Evolutionary conservation across 2,888 invertebrate species (phyloP).

Genomic region (Portevinia maculata): DNA sequence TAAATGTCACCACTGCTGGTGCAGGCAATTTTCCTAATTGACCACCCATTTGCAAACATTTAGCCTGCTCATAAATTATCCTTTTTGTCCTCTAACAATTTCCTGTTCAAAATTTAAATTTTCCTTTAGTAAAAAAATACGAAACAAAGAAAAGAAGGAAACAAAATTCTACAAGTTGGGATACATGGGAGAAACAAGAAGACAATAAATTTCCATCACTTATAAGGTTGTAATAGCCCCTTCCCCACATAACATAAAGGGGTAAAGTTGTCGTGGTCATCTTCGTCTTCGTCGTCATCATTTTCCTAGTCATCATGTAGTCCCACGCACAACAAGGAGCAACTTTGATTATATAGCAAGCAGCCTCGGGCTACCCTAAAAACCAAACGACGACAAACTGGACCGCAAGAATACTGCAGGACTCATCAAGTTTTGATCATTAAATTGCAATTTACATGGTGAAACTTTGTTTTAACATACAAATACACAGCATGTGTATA

Average conservation of each 20-base stretch:
- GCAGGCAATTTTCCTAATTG: constrained; percentile 73
- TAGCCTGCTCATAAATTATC: constrained; percentile 72
- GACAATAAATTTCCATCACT: constrained; percentile 72
- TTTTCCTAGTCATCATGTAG: too few relatives aligned
- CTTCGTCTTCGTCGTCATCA: constrained; percentile 48
- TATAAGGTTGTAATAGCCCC: constrained; percentile 51
- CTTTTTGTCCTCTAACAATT: constrained; percentile 60
- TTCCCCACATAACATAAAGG: constrained; percentile 45
- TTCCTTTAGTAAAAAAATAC: constrained; percentile 16
- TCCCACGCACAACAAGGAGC: constrained; percentile 68
- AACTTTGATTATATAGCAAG: constrained; percentile 70
- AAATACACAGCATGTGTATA: constrained; percentile 17
- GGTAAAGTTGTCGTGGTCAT: constrained; percentile 25
- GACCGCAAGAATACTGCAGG: constrained; percentile 73
- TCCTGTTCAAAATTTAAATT: constrained; percentile 64
- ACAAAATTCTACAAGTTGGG: constrained; percentile 12
- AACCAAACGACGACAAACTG: constrained; percentile 72
- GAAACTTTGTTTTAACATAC: constrained; percentile 71
- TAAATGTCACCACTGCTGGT: constrained; percentile 63
- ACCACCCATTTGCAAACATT: constrained; percentile 73
- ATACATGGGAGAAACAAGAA: constrained; percentile 51
- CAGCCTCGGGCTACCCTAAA: constrained; percentile 64
- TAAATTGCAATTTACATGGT: constrained; percentile 74
- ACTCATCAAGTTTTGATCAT: constrained; percentile 75
- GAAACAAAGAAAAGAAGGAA: neutral